A percentile compares a stretch with the other conserved stretches of the same genome.
Conservation (phyloP, 1,140 invertebrate genomes). For the Megalonaias nervosa region DNA sequence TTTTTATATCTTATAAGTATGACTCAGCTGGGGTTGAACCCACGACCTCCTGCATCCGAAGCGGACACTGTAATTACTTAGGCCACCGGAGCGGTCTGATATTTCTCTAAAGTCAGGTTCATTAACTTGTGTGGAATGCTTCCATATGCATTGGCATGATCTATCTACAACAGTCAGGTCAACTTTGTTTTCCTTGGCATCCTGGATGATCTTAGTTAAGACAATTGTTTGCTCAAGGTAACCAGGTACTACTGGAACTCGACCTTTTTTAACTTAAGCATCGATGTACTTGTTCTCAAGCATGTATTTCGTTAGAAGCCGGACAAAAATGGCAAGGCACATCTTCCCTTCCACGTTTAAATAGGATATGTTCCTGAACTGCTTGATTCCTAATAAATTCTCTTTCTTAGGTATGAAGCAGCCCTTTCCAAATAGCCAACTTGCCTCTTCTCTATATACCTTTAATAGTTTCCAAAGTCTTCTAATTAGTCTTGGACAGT, state of each 20-base stretch:
- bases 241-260: slow-evolving; percentile 16
- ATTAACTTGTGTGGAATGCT: slow-evolving; percentile 21
- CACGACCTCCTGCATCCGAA: too few species aligned
- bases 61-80: too few species aligned
- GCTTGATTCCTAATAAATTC: background rate
- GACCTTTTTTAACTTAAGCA: slow-evolving; percentile 25
- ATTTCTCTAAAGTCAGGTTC: slow-evolving; percentile 15
- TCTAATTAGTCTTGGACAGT: background rate
- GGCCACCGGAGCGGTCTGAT: too few species aligned
- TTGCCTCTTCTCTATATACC: slow-evolving; percentile 9
- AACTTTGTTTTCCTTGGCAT: slow-evolving; percentile 22
- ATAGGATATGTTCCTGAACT: slow-evolving; percentile 19
- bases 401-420: slow-evolving; percentile 11
- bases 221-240: slow-evolving; percentile 30
- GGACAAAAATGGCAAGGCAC: background rate
- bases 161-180: slow-evolving; percentile 32
- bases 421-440: background rate
- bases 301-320: background rate
- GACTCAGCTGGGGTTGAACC: too few species aligned
- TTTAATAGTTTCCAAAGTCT: slow-evolving; percentile 10
- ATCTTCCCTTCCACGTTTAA: slow-evolving; percentile 10
- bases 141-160: slow-evolving; percentile 25
- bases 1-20: too few species aligned
- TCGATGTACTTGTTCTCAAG: slow-evolving; percentile 25
- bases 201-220: slow-evolving; percentile 15